These are phyloP conservation scores for Motacilla tschutschensis DNA, from an alignment of 2,113 vertebrate species.

Conservation along the genomic window DNA sequence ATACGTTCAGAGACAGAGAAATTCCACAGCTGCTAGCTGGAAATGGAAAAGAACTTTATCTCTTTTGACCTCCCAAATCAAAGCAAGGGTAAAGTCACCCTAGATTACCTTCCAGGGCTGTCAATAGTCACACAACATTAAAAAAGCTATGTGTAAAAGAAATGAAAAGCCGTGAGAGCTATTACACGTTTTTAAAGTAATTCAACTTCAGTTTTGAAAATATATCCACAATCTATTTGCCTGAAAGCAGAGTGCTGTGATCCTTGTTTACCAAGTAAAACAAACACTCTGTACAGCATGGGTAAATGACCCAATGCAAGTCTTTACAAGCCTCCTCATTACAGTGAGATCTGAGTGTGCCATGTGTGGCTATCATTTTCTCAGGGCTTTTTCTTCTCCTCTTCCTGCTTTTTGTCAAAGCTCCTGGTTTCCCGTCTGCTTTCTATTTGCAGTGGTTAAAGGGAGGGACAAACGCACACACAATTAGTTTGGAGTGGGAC, in stretches of 20 bases:
- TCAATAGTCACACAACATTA: neutral
- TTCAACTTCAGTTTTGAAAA: constrained; percentile 31
- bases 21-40: neutral
- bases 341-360: constrained; percentile 17
- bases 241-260: neutral
- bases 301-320: constrained; percentile 30
- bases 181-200: neutral
- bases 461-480: neutral
- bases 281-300: neutral
- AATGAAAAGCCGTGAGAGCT: constrained; percentile 1
- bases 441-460: constrained; percentile 48
- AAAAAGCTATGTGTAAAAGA: neutral
- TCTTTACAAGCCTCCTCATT: constrained; percentile 40
- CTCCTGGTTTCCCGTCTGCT: constrained; percentile 28
- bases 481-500: neutral
- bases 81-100: neutral
- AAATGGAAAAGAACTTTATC: neutral
- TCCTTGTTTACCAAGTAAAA: constrained; percentile 37
- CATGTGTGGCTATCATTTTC: constrained; percentile 35
- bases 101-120: neutral
- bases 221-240: neutral
- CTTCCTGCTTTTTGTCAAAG: constrained; percentile 44
- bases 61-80: neutral
- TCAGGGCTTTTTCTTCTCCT: constrained; percentile 27
- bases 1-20: neutral